These are phyloP conservation scores for Catharus fuscescens DNA, from an alignment of 2,113 vertebrate species.

Conservation along the genomic window DNA sequence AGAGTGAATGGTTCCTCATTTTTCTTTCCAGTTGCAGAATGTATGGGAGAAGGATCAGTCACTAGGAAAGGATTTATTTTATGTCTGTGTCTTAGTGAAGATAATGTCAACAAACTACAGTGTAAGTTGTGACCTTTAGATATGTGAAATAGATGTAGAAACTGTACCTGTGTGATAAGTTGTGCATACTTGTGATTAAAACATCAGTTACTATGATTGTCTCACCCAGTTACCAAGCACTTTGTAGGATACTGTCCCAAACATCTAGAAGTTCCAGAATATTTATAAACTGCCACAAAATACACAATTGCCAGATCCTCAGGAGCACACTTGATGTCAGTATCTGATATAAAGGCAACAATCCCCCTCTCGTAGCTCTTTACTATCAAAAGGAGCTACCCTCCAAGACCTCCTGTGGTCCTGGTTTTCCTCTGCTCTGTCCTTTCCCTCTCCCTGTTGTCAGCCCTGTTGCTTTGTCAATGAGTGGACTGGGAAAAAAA, in stretches of 20 bases:
- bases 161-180: not conserved
- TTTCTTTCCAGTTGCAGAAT: not conserved
- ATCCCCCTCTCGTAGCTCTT: not conserved
- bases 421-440: not conserved
- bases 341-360: not conserved
- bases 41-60: not conserved
- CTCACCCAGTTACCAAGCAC: accelerated
- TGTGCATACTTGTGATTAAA: not conserved
- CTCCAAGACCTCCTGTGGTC: not conserved
- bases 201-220: not conserved
- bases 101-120: not conserved
- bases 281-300: not conserved
- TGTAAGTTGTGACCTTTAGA: not conserved
- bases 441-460: not conserved
- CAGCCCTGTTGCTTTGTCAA: not conserved
- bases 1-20: not conserved
- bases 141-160: not conserved
- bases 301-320: not conserved
- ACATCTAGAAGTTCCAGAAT: not conserved
- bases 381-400: not conserved
- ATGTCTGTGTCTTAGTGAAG: not conserved
- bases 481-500: not conserved
- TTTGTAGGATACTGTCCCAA: not conserved
- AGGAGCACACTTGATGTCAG: not conserved
- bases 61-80: not conserved